phyloP scores from a whole-genome alignment of 2,797 vertebrate species.

The Glyptemys insculpta region DNA sequence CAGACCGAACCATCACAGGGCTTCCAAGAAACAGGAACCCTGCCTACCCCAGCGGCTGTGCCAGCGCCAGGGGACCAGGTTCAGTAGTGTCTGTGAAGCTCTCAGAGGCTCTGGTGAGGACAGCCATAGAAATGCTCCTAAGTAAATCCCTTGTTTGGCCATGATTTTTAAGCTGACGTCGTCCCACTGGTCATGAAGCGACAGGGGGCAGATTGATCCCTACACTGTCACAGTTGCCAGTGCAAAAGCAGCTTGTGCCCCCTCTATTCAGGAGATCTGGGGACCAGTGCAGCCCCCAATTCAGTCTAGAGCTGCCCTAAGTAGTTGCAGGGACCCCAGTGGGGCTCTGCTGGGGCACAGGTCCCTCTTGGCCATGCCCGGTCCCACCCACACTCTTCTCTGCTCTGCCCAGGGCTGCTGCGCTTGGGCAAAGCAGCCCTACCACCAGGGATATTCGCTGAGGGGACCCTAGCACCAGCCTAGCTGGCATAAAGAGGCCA shows the following conservation, averaged over 20 bases:
- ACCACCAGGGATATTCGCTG: not conserved
- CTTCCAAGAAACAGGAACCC: no score
- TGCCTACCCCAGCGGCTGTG: no score
- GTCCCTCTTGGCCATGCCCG: not conserved
- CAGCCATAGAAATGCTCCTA: not conserved
- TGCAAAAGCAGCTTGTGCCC: not conserved
- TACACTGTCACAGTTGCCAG: not conserved
- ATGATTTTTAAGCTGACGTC: not conserved
- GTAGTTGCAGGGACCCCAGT: not conserved
- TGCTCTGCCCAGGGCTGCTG: not conserved
- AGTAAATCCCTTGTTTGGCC: not conserved
- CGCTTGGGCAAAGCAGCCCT: not conserved
- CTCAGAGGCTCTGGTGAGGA: not conserved
- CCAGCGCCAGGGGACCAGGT: no score
- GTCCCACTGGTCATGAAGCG: rapidly evolving
- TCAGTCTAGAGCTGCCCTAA: not conserved
- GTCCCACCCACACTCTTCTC: not conserved
- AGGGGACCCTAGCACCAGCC: not conserved
- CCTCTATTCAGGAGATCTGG: not conserved
- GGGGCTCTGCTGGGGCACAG: not conserved
- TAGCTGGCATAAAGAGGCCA: not conserved
- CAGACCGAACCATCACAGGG: not conserved
- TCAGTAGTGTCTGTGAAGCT: no score
- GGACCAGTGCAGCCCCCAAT: not conserved
- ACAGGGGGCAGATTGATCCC: not conserved